Conservation (phyloP, 2,888 invertebrate species). For the Athetis lepigone region DNA sequence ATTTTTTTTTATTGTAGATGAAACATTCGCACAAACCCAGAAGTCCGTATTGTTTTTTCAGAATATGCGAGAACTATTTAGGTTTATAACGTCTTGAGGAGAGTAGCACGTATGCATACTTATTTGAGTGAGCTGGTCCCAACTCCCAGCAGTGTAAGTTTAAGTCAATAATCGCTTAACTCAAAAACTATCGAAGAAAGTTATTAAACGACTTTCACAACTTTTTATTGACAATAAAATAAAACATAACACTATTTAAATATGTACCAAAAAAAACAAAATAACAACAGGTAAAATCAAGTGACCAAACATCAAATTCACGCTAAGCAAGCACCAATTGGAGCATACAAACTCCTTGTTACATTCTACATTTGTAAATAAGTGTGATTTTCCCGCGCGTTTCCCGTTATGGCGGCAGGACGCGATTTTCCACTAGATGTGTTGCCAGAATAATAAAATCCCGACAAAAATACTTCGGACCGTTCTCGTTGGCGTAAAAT, state of each 20-base stretch:
- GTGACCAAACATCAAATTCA: constrained; percentile 55
- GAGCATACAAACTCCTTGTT: constrained; percentile 68
- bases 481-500: constrained; percentile 85
- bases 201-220: too few species aligned
- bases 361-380: constrained; percentile 72
- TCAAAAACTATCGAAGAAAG: too few species aligned
- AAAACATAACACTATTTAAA: background rate
- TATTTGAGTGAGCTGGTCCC: too few species aligned
- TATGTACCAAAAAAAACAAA: constrained; percentile 22
- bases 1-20: too few species aligned
- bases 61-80: too few species aligned
- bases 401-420: constrained; percentile 71
- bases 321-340: constrained; percentile 61
- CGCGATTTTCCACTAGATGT: constrained; percentile 87
- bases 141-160: too few species aligned
- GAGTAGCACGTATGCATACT: too few species aligned
- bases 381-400: constrained; percentile 75
- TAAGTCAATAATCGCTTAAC: too few species aligned
- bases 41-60: too few species aligned
- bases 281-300: constrained; percentile 48
- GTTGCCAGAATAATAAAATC: constrained; percentile 83
- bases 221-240: background rate
- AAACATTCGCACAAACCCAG: too few species aligned
- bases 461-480: constrained; percentile 79
- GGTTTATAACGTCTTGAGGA: too few species aligned